Conservation (phyloP, 2,797 vertebrate species). For the Cynodonichthys magdalenae region DNA sequence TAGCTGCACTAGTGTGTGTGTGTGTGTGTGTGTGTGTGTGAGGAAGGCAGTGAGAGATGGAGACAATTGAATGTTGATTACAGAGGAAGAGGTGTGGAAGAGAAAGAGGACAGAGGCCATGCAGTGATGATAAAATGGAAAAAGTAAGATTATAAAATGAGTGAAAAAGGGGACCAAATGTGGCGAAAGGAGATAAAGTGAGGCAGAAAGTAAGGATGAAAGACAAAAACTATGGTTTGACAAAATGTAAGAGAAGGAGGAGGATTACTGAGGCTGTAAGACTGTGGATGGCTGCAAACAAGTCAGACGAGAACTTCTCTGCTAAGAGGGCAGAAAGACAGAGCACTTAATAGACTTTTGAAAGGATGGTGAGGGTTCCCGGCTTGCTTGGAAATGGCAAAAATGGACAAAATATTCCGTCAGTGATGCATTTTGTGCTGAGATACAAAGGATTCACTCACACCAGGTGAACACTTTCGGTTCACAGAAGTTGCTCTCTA, state of each 20-base stretch:
- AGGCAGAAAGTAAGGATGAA: conserved; percentile 1
- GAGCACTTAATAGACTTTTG: conserved; percentile 27
- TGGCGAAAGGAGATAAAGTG: background rate
- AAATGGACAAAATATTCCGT: conserved; percentile 12
- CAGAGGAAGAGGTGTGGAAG: conserved; percentile 7
- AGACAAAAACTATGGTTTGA: conserved; percentile 11
- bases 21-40: background rate
- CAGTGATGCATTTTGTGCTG: background rate
- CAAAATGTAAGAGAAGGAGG: conserved; percentile 1
- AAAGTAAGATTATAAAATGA: conserved; percentile 5
- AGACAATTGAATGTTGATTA: conserved; percentile 12
- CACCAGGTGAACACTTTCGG: background rate
- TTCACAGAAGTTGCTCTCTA: background rate
- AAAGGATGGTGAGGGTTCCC: conserved; percentile 24
- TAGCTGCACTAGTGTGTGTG: conserved; percentile 15
- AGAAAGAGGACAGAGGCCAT: conserved; percentile 13
- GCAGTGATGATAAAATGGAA: conserved; percentile 2
- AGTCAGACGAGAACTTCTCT: background rate
- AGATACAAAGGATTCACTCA: background rate
- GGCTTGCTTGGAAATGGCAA: conserved; percentile 22
- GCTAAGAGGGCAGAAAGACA: conserved; percentile 14
- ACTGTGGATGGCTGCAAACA: conserved; percentile 1
- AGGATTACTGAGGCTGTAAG: conserved; percentile 1
- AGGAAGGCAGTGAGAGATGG: background rate
- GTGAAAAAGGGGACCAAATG: background rate